Evolutionary conservation across 2,888 invertebrate genomes (phyloP).

Genomic region (Euzophera pinguis): DNA sequence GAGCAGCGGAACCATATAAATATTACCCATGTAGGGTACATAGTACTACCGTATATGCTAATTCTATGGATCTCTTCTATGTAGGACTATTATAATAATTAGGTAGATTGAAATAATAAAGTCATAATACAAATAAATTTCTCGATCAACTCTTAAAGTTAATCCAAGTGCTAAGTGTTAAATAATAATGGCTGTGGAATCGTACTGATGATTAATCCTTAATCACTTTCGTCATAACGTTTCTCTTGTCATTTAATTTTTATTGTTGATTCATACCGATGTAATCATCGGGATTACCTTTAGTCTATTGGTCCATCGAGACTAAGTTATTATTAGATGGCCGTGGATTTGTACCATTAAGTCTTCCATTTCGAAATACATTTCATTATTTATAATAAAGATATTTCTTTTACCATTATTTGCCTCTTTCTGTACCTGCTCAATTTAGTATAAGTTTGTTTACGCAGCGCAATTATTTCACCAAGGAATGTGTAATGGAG

Average conservation of each 20-base stretch:
- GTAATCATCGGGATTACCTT: too few species aligned
- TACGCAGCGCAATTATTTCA: constrained; percentile 30
- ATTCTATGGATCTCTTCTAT: constrained; percentile 33
- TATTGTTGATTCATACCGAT: constrained; percentile 33
- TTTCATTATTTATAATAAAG: constrained; percentile 42
- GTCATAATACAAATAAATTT: constrained; percentile 30
- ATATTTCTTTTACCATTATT: constrained; percentile 39
- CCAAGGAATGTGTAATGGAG: constrained; percentile 20
- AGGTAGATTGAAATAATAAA: constrained; percentile 35
- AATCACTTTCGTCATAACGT: constrained; percentile 53
- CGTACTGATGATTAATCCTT: constrained; percentile 68
- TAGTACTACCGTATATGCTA: constrained; percentile 13
- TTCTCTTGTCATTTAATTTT: constrained; percentile 44
- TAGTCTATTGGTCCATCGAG: constrained; percentile 40
- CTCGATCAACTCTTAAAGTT: constrained; percentile 46
- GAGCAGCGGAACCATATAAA: background rate
- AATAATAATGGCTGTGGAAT: constrained; percentile 77
- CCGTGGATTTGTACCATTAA: constrained; percentile 68
- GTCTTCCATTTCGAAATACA: constrained; percentile 74
- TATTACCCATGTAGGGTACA: background rate
- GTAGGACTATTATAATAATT: constrained; percentile 15
- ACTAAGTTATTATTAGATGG: constrained; percentile 47
- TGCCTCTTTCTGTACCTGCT: constrained; percentile 61
- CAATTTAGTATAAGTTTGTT: constrained; percentile 53
- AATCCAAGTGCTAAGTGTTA: constrained; percentile 72